phyloP scores from a whole-genome alignment of 2,113 vertebrate species.

The Onychostruthus taczanowskii region DNA sequence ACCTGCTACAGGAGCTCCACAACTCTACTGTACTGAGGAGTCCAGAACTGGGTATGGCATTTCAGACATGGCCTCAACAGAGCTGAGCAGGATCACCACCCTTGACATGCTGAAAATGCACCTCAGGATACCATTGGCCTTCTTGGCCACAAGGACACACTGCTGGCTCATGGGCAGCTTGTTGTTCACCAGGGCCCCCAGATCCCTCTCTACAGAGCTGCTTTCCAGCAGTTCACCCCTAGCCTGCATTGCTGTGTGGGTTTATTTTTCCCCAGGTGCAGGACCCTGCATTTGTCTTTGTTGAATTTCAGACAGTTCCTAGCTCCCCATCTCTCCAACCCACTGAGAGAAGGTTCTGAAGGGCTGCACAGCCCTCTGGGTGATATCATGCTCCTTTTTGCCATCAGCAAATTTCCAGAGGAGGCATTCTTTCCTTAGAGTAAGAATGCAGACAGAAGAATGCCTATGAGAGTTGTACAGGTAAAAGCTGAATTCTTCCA shows the following conservation, averaged over 20 bases:
- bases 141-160: neutral
- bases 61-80: neutral
- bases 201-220: neutral
- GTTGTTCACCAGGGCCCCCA: neutral
- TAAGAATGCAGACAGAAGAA: neutral
- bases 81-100: too few species aligned
- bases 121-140: neutral
- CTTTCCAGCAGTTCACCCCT: neutral
- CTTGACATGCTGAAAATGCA: neutral
- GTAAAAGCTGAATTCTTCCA: neutral
- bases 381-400: neutral
- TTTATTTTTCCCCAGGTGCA: neutral
- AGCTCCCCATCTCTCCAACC: neutral
- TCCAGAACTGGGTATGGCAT: neutral
- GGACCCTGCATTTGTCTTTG: neutral
- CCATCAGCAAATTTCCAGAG: neutral
- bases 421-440: neutral
- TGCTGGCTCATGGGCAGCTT: neutral
- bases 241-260: rapidly evolving
- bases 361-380: neutral
- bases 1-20: neutral
- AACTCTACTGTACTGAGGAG: neutral
- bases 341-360: neutral
- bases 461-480: neutral
- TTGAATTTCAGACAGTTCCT: neutral